These are phyloP conservation scores for Andrena camellia DNA, from an alignment of 2,888 invertebrate genomes.

Conservation along the genomic window DNA sequence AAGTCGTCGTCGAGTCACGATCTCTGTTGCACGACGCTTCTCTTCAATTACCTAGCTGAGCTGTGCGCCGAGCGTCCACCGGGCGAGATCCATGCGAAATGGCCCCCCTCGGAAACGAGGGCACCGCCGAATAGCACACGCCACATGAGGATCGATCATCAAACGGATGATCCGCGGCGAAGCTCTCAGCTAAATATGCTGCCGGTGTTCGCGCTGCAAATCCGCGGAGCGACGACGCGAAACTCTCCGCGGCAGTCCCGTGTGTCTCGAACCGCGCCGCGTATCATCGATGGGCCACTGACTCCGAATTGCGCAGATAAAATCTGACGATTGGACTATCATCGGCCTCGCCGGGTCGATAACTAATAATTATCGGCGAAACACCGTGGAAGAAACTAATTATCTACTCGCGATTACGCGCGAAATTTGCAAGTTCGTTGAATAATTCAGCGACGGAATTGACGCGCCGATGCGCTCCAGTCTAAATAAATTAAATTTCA, in stretches of 20 bases:
- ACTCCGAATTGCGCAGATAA: conserved; percentile 21
- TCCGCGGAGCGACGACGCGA: no score
- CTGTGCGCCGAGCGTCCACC: no score
- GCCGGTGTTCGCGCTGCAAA: background rate
- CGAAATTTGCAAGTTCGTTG: background rate
- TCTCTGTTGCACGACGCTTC: no score
- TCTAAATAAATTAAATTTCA: conserved; percentile 5
- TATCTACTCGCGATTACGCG: background rate
- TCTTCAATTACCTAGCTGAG: no score
- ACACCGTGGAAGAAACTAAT: conserved; percentile 30
- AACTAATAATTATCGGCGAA: conserved; percentile 1
- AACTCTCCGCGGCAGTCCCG: no score
- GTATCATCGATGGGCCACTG: conserved; percentile 11
- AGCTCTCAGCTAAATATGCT: background rate
- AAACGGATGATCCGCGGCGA: background rate
- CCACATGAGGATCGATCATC: background rate
- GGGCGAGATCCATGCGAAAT: no score
- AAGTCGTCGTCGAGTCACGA: no score
- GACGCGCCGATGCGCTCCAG: background rate
- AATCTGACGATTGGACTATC: conserved; percentile 7
- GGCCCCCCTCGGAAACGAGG: no score
- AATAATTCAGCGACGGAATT: conserved; percentile 16
- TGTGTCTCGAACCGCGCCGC: background rate
- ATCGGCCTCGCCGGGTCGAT: conserved; percentile 35
- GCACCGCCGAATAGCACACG: no score